A percentile compares a stretch with the other conserved stretches of the same genome.
These are phyloP conservation scores for Poeciliopsis presidionis DNA, from an alignment of 2,797 vertebrate genomes.

Conservation along the genomic window DNA sequence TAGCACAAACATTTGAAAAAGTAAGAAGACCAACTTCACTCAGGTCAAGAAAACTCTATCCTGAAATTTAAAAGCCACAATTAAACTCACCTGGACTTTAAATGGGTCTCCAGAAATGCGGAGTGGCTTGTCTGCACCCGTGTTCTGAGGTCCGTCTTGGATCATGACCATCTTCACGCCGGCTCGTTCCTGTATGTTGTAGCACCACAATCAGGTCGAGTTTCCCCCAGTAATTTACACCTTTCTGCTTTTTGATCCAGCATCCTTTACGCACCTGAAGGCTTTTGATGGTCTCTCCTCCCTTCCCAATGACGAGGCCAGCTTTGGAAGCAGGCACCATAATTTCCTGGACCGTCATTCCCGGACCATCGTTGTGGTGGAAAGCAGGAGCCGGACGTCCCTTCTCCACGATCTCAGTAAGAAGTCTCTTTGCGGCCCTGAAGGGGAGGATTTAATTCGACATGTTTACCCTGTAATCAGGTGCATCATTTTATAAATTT, in stretches of 20 bases:
- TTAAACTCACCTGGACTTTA: conserved; percentile 92
- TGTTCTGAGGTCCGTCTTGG: conserved; percentile 98
- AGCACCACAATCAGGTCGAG: neutral
- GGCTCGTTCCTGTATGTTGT: conserved; percentile 87
- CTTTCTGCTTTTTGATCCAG: too few relatives aligned
- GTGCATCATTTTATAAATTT: neutral
- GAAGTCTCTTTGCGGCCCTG: conserved; percentile 92
- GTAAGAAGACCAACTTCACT: too few relatives aligned
- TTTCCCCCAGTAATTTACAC: neutral
- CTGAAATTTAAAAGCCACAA: neutral
- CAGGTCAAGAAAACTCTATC: neutral
- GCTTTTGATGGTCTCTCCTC: conserved; percentile 98
- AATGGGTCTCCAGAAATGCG: conserved; percentile 98
- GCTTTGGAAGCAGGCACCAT: conserved; percentile 98
- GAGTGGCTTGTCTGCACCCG: conserved; percentile 97
- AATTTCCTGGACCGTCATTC: conserved; percentile 97
- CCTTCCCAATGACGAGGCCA: conserved; percentile 97
- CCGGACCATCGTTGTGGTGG: conserved; percentile 93
- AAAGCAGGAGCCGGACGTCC: conserved; percentile 94
- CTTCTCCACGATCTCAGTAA: conserved; percentile 97
- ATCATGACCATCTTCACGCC: conserved; percentile 99
- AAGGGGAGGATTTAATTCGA: neutral
- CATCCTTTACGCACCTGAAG: conserved; percentile 85
- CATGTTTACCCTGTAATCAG: too few relatives aligned
- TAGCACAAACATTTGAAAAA: too few relatives aligned